A percentile compares a stretch with the other conserved stretches of the same genome.
These are phyloP conservation scores for Gastracanthus pulcherrimus DNA, from an alignment of 2,888 invertebrate species.

Conservation along the genomic window DNA sequence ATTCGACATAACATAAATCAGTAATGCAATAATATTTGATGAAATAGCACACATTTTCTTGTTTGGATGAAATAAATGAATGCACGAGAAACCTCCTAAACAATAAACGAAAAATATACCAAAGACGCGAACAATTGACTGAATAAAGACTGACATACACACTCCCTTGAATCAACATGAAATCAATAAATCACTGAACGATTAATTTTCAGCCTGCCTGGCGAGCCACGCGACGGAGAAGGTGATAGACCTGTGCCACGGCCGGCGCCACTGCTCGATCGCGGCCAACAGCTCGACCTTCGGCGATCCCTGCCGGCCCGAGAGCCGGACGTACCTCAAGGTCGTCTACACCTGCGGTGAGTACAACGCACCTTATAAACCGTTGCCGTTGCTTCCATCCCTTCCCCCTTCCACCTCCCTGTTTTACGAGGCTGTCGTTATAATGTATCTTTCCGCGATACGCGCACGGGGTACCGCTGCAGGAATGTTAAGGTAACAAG, in stretches of 20 bases:
- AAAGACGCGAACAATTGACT: background rate
- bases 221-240: conserved; percentile 94
- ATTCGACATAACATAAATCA: no score
- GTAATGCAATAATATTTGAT: no score
- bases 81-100: no score
- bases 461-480: background rate
- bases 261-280: conserved; percentile 88
- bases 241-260: conserved; percentile 92
- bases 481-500: conserved; percentile 40
- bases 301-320: conserved; percentile 88
- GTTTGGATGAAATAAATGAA: no score
- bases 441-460: background rate
- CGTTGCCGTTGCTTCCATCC: background rate
- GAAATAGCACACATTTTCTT: no score
- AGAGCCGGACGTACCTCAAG: conserved; percentile 90
- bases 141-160: background rate
- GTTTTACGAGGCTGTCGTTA: background rate
- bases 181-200: no score
- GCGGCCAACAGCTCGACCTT: conserved; percentile 90
- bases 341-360: conserved; percentile 93
- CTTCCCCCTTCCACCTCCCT: background rate
- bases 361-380: conserved; percentile 68
- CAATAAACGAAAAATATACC: no score
- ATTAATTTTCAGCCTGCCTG: conserved; percentile 85
- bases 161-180: no score